phyloP scores from a whole-genome alignment of 2,888 invertebrate species.

The Chorisops tibialis region DNA sequence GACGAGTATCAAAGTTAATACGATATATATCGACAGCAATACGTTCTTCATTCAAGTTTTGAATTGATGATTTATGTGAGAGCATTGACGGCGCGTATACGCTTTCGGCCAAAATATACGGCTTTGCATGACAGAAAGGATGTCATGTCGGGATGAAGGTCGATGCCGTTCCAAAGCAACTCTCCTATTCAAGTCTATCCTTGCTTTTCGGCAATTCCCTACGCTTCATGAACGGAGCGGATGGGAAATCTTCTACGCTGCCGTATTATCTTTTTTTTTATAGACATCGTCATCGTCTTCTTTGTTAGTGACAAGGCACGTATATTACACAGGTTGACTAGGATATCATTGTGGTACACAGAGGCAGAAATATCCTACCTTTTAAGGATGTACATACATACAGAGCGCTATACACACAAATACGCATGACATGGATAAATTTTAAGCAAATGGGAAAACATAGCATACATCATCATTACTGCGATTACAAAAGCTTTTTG shows the following conservation, averaged over 20 bases:
- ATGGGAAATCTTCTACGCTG: no score
- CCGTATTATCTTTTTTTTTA: no score
- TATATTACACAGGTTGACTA: neutral
- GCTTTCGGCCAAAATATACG: no score
- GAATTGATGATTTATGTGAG: slow-evolving; percentile 22
- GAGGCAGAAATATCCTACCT: neutral
- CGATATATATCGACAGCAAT: slow-evolving; percentile 15
- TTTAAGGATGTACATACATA: neutral
- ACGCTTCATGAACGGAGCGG: no score
- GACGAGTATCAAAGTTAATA: slow-evolving; percentile 7
- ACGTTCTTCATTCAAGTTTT: slow-evolving; percentile 10
- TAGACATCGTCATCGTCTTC: neutral
- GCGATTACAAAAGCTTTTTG: slow-evolving; percentile 24
- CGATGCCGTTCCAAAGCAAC: no score
- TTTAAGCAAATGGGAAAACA: slow-evolving; percentile 17
- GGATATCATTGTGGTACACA: no score
- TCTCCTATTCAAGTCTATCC: no score
- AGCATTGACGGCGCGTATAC: no score
- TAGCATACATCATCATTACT: slow-evolving; percentile 23
- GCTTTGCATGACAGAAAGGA: no score
- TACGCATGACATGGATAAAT: slow-evolving; percentile 18
- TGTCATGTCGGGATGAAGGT: no score
- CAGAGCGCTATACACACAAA: neutral
- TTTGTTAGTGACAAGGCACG: neutral
- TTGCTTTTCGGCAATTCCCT: no score